A percentile compares a stretch with the other conserved stretches of the same genome.
Evolutionary conservation across 2,888 invertebrate species (phyloP).

Genomic region (Rotaria magnacalcarata): DNA sequence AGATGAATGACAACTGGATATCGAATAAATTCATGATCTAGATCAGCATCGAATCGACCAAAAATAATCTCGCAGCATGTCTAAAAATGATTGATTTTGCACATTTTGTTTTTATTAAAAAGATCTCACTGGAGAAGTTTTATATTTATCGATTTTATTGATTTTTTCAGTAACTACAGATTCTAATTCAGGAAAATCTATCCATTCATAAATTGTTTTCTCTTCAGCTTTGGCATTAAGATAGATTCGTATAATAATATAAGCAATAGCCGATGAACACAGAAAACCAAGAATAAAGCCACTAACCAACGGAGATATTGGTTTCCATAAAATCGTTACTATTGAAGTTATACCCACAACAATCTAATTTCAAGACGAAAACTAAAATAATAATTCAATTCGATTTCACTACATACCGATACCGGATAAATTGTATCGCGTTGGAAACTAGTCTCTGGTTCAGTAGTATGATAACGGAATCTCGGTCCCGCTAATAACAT

Average conservation of each 20-base stretch:
- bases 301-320: constrained; percentile 2
- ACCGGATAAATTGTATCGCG: background rate
- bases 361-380: background rate
- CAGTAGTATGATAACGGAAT: background rate
- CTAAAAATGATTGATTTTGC: background rate
- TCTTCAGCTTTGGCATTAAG: background rate
- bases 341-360: background rate
- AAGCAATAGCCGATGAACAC: background rate
- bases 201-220: background rate
- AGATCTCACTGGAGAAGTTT: background rate
- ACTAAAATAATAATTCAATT: background rate
- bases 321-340: background rate
- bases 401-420: background rate
- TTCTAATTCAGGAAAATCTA: constrained; percentile 8
- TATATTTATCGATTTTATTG: background rate
- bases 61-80: background rate
- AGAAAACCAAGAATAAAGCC: constrained; percentile 10
- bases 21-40: background rate
- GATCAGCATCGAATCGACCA: constrained; percentile 21
- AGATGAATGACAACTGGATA: constrained; percentile 4
- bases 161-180: background rate
- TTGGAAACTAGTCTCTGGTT: background rate
- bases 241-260: background rate
- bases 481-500: constrained; percentile 31
- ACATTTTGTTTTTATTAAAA: no score